Percentiles rank a stretch among this genome's conserved stretches.
phyloP scores from a whole-genome alignment of 2,888 invertebrate genomes.

The Drosophila nigritarsus region DNA sequence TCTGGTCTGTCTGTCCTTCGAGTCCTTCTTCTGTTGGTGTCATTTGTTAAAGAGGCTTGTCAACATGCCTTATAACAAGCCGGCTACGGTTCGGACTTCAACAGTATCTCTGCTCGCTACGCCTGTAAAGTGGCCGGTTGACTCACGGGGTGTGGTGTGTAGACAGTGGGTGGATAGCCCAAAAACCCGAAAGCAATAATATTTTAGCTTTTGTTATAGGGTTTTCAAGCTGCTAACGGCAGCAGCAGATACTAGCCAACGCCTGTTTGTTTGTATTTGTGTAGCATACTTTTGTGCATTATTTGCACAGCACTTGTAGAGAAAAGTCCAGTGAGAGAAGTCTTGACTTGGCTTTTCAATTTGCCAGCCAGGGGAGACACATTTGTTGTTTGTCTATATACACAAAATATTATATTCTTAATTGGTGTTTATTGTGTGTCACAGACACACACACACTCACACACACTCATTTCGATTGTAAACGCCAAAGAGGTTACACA shows the following conservation, averaged over 20 bases:
- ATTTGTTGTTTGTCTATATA: conserved; percentile 68
- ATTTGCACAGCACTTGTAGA: conserved; percentile 77
- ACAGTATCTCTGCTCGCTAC: conserved; percentile 35
- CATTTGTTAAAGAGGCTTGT: conserved; percentile 84
- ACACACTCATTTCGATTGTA: conserved; percentile 12
- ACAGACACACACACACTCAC: conserved; percentile 39
- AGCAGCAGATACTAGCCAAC: conserved; percentile 49
- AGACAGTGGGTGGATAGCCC: conserved; percentile 16
- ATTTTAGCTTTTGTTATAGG: conserved; percentile 80
- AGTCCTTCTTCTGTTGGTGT: conserved; percentile 78
- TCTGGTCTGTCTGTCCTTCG: conserved; percentile 53
- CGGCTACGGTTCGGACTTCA: conserved; percentile 67
- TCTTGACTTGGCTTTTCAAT: conserved; percentile 78
- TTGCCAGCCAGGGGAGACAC: conserved; percentile 55
- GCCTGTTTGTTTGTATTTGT: conserved; percentile 73
- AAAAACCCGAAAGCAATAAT: conserved; percentile 72
- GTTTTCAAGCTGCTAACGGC: conserved; percentile 55
- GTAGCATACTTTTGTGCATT: conserved; percentile 78
- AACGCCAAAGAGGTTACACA: conserved; percentile 26
- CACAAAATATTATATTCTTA: conserved; percentile 81
- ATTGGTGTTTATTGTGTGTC: conserved; percentile 81
- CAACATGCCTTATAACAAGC: conserved; percentile 83
- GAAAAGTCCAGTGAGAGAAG: conserved; percentile 37
- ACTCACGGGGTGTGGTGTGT: conserved; percentile 1
- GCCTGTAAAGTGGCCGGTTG: conserved; percentile 58